Percentiles rank a stretch among this genome's conserved stretches.
Evolutionary conservation across 2,888 invertebrate species (phyloP).

Genomic region (Stegana nigrithorax): DNA sequence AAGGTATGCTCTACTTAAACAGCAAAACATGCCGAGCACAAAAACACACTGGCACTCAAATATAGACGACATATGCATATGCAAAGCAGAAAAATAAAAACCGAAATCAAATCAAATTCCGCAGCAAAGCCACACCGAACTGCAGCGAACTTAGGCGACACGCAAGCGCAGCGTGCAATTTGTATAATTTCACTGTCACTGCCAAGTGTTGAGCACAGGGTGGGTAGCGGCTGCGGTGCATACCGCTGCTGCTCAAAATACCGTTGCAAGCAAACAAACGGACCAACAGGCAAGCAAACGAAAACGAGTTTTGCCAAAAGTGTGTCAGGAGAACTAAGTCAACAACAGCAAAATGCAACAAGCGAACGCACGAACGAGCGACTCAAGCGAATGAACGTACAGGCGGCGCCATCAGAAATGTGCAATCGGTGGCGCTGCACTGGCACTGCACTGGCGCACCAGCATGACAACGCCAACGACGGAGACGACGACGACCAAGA

Average conservation of each 20-base stretch:
- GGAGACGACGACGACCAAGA: too few species aligned
- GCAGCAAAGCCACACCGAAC: too few species aligned
- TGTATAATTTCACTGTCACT: conserved; percentile 63
- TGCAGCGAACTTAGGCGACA: too few species aligned
- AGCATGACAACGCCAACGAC: background rate
- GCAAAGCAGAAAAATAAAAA: too few species aligned
- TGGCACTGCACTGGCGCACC: conserved; percentile 14
- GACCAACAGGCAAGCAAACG: conserved; percentile 44
- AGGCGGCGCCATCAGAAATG: conserved; percentile 36
- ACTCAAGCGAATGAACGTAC: conserved; percentile 25
- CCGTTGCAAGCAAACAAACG: conserved; percentile 3
- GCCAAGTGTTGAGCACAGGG: background rate
- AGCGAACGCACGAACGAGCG: conserved; percentile 15
- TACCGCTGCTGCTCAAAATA: too few species aligned
- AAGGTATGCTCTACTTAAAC: too few species aligned
- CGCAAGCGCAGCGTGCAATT: conserved; percentile 47
- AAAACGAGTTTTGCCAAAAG: conserved; percentile 56
- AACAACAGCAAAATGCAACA: conserved; percentile 26
- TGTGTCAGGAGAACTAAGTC: conserved; percentile 61
- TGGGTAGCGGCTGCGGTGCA: too few species aligned
- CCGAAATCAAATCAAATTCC: too few species aligned
- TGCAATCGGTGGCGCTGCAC: background rate
- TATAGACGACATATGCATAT: too few species aligned
- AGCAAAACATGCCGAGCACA: too few species aligned
- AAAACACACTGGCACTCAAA: too few species aligned